phyloP scores from a whole-genome alignment of 2,888 invertebrate genomes.

The Venustoraphidia nigricollis region DNA sequence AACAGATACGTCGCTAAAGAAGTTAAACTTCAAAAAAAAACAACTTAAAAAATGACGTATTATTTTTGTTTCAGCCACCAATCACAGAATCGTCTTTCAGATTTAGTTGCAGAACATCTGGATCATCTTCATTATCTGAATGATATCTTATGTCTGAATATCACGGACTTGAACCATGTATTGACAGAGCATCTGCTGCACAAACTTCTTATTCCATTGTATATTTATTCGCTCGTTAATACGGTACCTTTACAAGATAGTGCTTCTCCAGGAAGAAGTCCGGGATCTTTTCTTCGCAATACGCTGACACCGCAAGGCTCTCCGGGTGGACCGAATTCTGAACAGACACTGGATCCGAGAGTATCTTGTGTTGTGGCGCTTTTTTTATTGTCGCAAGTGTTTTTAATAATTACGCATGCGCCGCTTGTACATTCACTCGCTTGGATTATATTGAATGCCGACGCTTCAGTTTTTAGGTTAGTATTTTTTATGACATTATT shows the following conservation, averaged over 20 bases:
- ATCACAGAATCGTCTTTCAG: slow-evolving; percentile 77
- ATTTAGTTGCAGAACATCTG: slow-evolving; percentile 90
- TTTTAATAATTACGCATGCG: slow-evolving; percentile 81
- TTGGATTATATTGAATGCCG: slow-evolving; percentile 78
- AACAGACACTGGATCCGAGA: slow-evolving; percentile 22
- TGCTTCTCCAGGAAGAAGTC: slow-evolving; percentile 3
- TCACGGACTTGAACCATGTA: slow-evolving; percentile 84
- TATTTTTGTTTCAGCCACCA: slow-evolving; percentile 54
- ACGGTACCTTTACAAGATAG: slow-evolving; percentile 14
- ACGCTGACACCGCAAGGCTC: too few relatives aligned
- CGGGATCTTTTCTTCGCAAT: too few relatives aligned
- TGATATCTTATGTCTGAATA: slow-evolving; percentile 85
- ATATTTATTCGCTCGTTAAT: slow-evolving; percentile 74
- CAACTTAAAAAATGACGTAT: neutral
- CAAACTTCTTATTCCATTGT: slow-evolving; percentile 81
- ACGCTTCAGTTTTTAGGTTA: slow-evolving; percentile 43
- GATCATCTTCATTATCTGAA: slow-evolving; percentile 96
- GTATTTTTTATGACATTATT: too few relatives aligned
- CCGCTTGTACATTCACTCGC: slow-evolving; percentile 83
- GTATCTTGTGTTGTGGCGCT: slow-evolving; percentile 83
- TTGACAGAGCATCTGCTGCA: slow-evolving; percentile 87
- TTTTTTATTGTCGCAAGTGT: slow-evolving; percentile 87
- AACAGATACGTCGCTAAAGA: too few relatives aligned
- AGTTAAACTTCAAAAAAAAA: too few relatives aligned
- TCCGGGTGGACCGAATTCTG: too few relatives aligned